Evolutionary conservation across 2,888 invertebrate genomes (phyloP), one percentile per base, ranked within the genome.

Genomic region (Hydrotaea cyrtoneurina): DNA sequence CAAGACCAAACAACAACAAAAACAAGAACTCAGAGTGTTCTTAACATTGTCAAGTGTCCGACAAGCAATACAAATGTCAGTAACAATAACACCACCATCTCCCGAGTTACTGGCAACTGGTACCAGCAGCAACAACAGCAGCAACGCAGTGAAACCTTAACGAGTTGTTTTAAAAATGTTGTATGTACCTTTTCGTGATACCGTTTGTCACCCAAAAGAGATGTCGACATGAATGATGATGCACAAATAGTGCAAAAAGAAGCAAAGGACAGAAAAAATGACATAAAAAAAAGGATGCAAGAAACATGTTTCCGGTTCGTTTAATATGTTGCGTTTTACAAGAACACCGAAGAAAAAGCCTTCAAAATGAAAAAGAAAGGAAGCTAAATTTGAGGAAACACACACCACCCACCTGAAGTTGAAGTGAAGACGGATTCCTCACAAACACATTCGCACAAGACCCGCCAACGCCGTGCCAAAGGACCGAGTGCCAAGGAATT

Each of bases 241-340:
- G 78, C 75, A 84, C 72, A 78, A 81, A 72, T 69, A 79, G 62
- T 10, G 46, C 46, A 69, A 69, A 77, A 72, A 76, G 53, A 73
- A 76, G 76, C 53, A 71, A 78, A 26, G 26, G n/a, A 57, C 5
- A 11, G 10, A 64, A 11, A 69, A 43, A 46, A 21, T 15, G 36
- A 62, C 19, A 66, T 19, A 39, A 46, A 46, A 69, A 69, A 69
- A 69, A n/a, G 21, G 39, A 36, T 69, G 69, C 23, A 69, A 69
- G 69, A 69, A 80, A 78, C 84, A 85, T 85, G 86, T 87, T 87
- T 87, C 87, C 87, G 86, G 86, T 86, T 87, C 87, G 87, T 86
- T 87, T 82, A 86, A 87, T 86, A 86, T 86, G 86, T 86, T 86
- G 86, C 86, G 77, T 82, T 83, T 78, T 66, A 71, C 75, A 78